Percentiles rank a stretch among this genome's conserved stretches.
These are phyloP conservation scores for Callipepla californica DNA, from an alignment of 2,113 vertebrate species.

Conservation along the genomic window DNA sequence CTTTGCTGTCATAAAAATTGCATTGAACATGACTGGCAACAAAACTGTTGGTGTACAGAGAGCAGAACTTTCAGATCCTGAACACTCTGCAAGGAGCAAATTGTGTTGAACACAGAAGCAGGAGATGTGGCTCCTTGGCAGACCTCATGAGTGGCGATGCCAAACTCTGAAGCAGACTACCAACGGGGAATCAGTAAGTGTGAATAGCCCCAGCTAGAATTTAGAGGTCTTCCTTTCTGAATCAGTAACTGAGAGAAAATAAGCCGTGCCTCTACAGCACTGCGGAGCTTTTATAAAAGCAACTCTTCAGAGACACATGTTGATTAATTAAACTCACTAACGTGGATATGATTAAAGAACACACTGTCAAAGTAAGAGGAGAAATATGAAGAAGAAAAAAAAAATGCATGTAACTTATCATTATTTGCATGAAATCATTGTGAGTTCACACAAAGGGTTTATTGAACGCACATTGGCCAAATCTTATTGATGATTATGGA, in stretches of 20 bases:
- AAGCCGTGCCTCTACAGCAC: not conserved
- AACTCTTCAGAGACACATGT: slow-evolving; percentile 33
- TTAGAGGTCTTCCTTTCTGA: slow-evolving; percentile 62
- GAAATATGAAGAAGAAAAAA: slow-evolving; percentile 43
- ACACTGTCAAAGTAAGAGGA: slow-evolving; percentile 39
- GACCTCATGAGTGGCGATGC: slow-evolving; percentile 36
- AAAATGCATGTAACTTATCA: slow-evolving; percentile 34
- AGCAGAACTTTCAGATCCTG: slow-evolving; percentile 57
- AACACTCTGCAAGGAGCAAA: slow-evolving; percentile 68
- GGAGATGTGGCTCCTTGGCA: slow-evolving; percentile 70
- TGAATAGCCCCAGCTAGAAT: slow-evolving; percentile 57
- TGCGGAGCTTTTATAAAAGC: slow-evolving; percentile 43
- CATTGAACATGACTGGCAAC: slow-evolving; percentile 42
- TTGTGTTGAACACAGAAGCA: slow-evolving; percentile 68
- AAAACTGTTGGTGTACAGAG: slow-evolving; percentile 62
- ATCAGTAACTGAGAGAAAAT: not conserved
- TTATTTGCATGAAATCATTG: slow-evolving; percentile 50
- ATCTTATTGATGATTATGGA: slow-evolving; percentile 55
- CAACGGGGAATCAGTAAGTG: slow-evolving; percentile 46
- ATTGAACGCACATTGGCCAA: not conserved
- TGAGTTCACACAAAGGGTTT: slow-evolving; percentile 52
- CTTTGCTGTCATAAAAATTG: slow-evolving; percentile 60
- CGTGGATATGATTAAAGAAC: slow-evolving; percentile 51
- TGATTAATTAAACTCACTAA: slow-evolving; percentile 65
- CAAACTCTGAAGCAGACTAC: slow-evolving; percentile 62